A percentile compares a stretch with the other conserved stretches of the same genome.
phyloP scores from a whole-genome alignment of 2,888 invertebrate genomes.

The Prenolepis imparis region DNA sequence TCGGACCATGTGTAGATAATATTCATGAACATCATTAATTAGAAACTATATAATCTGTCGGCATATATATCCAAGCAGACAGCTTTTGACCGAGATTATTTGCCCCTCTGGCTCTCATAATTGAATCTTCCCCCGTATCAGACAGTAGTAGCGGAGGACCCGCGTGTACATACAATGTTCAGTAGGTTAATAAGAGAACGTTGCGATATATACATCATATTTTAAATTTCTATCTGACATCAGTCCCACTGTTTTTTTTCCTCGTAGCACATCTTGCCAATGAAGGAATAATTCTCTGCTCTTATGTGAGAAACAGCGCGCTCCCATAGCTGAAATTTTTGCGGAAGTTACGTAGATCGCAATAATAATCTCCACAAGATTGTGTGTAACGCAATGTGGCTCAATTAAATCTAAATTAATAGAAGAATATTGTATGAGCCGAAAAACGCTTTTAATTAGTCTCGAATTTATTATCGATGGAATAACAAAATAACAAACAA shows the following conservation, averaged over 20 bases:
- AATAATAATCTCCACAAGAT: conserved; percentile 19
- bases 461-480: conserved; percentile 14
- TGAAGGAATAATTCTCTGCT: conserved; percentile 24
- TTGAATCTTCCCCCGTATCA: conserved; percentile 30
- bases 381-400: not conserved
- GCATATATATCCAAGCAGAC: conserved; percentile 19
- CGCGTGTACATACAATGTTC: conserved; percentile 33
- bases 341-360: conserved; percentile 40
- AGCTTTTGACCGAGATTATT: conserved; percentile 20
- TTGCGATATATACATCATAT: conserved; percentile 47
- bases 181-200: conserved; percentile 63
- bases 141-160: not conserved
- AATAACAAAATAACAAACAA: no score
- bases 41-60: conserved; percentile 37
- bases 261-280: conserved; percentile 5
- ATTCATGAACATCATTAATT: conserved; percentile 45
- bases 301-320: conserved; percentile 35
- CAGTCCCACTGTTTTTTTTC: conserved; percentile 53
- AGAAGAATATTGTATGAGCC: not conserved
- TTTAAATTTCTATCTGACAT: conserved; percentile 61
- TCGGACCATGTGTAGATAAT: conserved; percentile 13
- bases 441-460: conserved; percentile 26
- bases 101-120: conserved; percentile 31
- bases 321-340: conserved; percentile 50
- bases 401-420: conserved; percentile 44